These are phyloP conservation scores for Chorisops tibialis DNA, from an alignment of 2,888 invertebrate species.

Conservation along the genomic window DNA sequence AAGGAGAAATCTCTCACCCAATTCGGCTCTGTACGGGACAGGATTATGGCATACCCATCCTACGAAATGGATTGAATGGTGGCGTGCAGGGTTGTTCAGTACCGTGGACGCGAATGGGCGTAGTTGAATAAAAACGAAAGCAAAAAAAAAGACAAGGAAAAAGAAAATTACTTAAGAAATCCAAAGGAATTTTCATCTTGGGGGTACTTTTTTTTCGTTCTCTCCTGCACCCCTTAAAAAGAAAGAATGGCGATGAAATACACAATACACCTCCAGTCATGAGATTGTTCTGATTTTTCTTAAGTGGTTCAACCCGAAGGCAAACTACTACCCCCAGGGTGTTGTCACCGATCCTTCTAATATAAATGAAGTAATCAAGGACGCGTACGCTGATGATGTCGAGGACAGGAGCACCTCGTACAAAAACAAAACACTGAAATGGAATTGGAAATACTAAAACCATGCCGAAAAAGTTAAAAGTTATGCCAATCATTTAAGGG, in stretches of 20 bases:
- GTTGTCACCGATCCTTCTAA: slow-evolving; percentile 21
- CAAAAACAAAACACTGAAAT: slow-evolving; percentile 9
- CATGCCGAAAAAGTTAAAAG: slow-evolving; percentile 7
- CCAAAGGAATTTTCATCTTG: slow-evolving; percentile 3
- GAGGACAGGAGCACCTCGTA: neutral
- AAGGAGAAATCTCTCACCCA: slow-evolving; percentile 32
- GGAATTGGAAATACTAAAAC: neutral
- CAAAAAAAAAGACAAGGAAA: too few species aligned
- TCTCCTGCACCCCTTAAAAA: neutral
- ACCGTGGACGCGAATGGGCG: neutral
- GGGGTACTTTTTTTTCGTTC: too few species aligned
- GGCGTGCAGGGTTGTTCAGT: neutral
- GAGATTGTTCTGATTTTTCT: slow-evolving; percentile 24
- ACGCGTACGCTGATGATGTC: neutral
- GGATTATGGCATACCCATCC: slow-evolving; percentile 6
- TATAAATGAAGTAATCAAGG: slow-evolving; percentile 32
- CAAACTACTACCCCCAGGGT: neutral
- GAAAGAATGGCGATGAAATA: slow-evolving; percentile 5
- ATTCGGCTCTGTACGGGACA: slow-evolving; percentile 16
- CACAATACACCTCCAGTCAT: slow-evolving; percentile 21
- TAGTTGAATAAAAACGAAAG: too few species aligned
- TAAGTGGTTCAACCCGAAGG: slow-evolving; percentile 10
- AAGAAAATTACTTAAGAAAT: slow-evolving; percentile 18
- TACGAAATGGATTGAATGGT: neutral
- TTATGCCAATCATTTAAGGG: slow-evolving; percentile 20